These are phyloP conservation scores for Anhinga anhinga DNA, from an alignment of 2,113 vertebrate genomes.

Conservation along the genomic window DNA sequence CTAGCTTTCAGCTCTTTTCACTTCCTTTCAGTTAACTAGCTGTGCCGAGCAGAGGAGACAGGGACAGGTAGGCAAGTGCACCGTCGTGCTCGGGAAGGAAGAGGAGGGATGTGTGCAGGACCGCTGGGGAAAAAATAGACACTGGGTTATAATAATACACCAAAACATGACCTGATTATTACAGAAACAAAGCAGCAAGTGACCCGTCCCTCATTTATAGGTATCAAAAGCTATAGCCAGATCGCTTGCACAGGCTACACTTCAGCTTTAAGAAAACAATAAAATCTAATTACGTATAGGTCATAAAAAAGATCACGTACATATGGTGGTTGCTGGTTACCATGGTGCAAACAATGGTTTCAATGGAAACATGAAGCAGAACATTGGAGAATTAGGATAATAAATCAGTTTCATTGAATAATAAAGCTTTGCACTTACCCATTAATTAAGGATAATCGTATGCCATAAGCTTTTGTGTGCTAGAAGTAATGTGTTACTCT, in stretches of 20 bases:
- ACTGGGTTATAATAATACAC: neutral
- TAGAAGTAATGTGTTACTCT: slow-evolving; percentile 70
- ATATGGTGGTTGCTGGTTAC: slow-evolving; percentile 70
- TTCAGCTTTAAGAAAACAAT: slow-evolving; percentile 71
- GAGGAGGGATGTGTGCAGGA: neutral
- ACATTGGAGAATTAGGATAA: slow-evolving; percentile 74
- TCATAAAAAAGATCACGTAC: slow-evolving; percentile 67
- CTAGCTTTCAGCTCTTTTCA: slow-evolving; percentile 72
- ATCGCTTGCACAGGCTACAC: neutral
- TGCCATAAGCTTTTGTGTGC: slow-evolving; percentile 74
- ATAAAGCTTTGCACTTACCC: slow-evolving; percentile 73
- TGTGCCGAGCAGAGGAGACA: slow-evolving; percentile 59
- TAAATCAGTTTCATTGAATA: slow-evolving; percentile 77
- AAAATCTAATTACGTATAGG: slow-evolving; percentile 76
- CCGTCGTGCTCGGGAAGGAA: neutral
- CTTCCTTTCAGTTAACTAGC: slow-evolving; percentile 72
- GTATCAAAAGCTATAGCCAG: neutral
- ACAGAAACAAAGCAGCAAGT: neutral
- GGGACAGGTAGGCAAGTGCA: slow-evolving; percentile 60
- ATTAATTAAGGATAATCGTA: slow-evolving; percentile 79
- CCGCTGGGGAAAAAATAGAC: neutral
- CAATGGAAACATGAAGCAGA: slow-evolving; percentile 71
- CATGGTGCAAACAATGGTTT: slow-evolving; percentile 69
- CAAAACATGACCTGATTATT: neutral
- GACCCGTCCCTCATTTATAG: neutral